phyloP scores from a whole-genome alignment of 2,113 vertebrate species.

The Callionymus lyra region DNA sequence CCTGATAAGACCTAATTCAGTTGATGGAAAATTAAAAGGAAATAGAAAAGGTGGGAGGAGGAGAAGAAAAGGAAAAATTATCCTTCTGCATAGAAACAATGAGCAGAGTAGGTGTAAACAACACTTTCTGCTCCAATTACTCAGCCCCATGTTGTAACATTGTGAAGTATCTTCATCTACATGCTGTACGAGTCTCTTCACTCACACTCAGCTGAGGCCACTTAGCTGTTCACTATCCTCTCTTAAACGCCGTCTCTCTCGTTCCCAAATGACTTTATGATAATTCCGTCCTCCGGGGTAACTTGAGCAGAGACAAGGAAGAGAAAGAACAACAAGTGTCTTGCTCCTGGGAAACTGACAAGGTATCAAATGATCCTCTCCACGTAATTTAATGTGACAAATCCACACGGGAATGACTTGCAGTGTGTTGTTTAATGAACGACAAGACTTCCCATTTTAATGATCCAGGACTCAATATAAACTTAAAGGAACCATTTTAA shows the following conservation, averaged over 20 bases:
- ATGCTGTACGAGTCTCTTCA: conserved; percentile 24
- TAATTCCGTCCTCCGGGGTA: conserved; percentile 42
- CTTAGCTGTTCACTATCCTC: conserved; percentile 21
- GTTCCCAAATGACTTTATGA: conserved; percentile 38
- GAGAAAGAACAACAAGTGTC: conserved; percentile 9
- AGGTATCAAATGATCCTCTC: conserved; percentile 19
- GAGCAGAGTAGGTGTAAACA: conserved; percentile 23
- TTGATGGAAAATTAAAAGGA: too few species aligned
- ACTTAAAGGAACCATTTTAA: conserved; percentile 2
- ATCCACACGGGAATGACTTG: conserved; percentile 11
- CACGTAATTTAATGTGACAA: conserved; percentile 25
- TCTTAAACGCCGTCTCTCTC: conserved; percentile 30
- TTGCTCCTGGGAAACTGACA: conserved; percentile 20
- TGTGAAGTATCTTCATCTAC: conserved; percentile 19
- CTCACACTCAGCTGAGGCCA: conserved; percentile 22
- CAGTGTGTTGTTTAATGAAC: too few species aligned
- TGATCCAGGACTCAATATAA: conserved; percentile 7
- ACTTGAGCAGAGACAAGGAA: conserved; percentile 22
- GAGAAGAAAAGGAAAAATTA: neutral
- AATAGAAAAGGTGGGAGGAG: conserved; percentile 2
- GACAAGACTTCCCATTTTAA: too few species aligned
- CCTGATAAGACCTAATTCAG: conserved; percentile 15
- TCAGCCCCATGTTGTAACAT: too few species aligned
- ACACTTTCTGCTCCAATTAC: conserved; percentile 13
- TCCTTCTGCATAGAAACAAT: too few species aligned